Conservation (phyloP, 1,140 invertebrate genomes). For the Aphis gossypii region DNA sequence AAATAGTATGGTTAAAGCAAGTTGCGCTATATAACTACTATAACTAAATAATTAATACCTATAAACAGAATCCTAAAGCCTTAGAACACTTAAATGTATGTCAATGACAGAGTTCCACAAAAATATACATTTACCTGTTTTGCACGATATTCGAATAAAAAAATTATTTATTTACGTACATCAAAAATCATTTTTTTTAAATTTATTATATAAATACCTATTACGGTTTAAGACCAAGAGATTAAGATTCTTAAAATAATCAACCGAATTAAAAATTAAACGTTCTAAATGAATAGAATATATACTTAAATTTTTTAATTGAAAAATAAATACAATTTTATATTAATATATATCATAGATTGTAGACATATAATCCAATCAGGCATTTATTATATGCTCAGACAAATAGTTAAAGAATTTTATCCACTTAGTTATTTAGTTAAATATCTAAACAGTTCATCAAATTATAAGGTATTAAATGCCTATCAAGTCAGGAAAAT, state of each 20-base stretch:
- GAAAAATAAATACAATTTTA: not conserved
- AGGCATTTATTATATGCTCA: no score
- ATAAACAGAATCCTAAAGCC: not conserved
- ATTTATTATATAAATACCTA: not conserved
- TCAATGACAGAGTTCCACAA: not conserved
- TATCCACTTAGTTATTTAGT: no score
- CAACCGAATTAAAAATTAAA: no score
- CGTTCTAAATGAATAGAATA: no score
- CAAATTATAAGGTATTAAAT: no score
- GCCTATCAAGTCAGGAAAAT: no score
- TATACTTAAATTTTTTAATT: not conserved
- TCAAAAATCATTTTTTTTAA: not conserved
- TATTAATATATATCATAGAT: not conserved
- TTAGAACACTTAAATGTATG: constrained; percentile 34
- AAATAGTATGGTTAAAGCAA: no score
- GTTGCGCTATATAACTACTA: not conserved
- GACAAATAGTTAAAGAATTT: no score
- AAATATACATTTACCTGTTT: not conserved
- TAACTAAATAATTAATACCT: not conserved
- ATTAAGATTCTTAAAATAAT: no score
- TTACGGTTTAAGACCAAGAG: not conserved
- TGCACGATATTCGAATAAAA: constrained; percentile 5
- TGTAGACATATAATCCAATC: no score
- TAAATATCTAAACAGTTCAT: no score
- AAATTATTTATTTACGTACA: not conserved